A percentile compares a stretch with the other conserved stretches of the same genome.
phyloP scores from a whole-genome alignment of 2,888 invertebrate genomes.

The Dynastes hyllus region DNA sequence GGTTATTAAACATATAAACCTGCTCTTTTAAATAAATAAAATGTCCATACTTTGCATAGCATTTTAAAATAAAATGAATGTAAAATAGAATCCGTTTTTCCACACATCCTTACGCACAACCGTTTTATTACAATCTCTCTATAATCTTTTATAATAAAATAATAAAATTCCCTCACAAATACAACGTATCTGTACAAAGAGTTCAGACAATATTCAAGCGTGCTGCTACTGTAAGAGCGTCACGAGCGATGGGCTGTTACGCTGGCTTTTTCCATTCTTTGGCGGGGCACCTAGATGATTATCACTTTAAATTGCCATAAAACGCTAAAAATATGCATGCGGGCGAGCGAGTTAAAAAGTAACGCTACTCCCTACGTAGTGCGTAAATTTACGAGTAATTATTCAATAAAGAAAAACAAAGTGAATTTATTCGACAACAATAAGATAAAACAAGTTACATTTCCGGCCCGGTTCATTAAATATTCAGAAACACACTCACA shows the following conservation, averaged over 20 bases:
- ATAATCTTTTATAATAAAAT: not conserved
- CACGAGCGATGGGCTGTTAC: conserved; percentile 3
- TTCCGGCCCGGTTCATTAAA: conserved; percentile 30
- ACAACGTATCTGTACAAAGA: not conserved
- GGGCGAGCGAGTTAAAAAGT: conserved; percentile 34
- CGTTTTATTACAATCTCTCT: not conserved
- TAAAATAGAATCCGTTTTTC: not conserved
- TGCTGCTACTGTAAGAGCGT: not conserved
- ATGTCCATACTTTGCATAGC: not conserved
- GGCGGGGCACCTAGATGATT: conserved; percentile 21
- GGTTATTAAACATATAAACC: not conserved
- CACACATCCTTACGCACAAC: not conserved
- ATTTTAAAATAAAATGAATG: not conserved
- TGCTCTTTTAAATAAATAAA: not conserved
- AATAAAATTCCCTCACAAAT: not conserved
- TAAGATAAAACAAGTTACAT: conserved; percentile 42
- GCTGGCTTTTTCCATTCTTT: conserved; percentile 21
- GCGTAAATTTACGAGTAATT: conserved; percentile 39
- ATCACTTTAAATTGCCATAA: conserved; percentile 43
- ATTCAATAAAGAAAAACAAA: conserved; percentile 45
- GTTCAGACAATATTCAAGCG: not conserved
- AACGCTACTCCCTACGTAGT: conserved; percentile 18
- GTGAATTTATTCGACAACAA: conserved; percentile 42
- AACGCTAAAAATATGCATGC: conserved; percentile 44
- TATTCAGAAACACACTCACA: conserved; percentile 8